Evolutionary conservation across 2,797 vertebrate species (phyloP).

Genomic region (Enteromius radiatus): DNA sequence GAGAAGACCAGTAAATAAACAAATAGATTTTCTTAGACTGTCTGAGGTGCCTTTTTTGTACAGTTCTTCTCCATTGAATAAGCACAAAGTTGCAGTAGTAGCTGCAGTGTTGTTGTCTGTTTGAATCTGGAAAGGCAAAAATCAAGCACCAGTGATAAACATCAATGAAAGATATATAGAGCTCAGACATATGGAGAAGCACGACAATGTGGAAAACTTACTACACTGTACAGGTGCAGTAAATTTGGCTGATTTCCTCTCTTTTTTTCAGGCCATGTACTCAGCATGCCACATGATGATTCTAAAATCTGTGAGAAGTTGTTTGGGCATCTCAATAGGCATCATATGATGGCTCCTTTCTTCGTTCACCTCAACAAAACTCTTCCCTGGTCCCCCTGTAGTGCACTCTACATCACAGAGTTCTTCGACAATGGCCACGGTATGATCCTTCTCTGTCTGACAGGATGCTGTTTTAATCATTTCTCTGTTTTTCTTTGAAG

Average conservation of each 20-base stretch:
- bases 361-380: slow-evolving; percentile 89
- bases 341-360: slow-evolving; percentile 91
- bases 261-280: slow-evolving; percentile 85
- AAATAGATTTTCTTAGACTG: background rate
- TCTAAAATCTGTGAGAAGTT: slow-evolving; percentile 88
- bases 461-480: slow-evolving; percentile 4
- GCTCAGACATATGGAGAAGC: slow-evolving; percentile 8
- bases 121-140: background rate
- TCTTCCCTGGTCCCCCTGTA: slow-evolving; percentile 95
- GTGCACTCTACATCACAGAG: slow-evolving; percentile 90
- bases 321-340: slow-evolving; percentile 85
- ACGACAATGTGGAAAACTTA: background rate
- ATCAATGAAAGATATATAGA: slow-evolving; percentile 1
- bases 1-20: background rate
- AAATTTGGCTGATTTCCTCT: slow-evolving; percentile 3
- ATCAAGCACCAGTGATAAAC: background rate
- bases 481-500: background rate
- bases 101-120: background rate
- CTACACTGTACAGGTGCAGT: slow-evolving; percentile 19
- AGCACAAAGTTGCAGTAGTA: background rate
- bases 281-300: slow-evolving; percentile 97
- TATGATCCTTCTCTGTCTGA: slow-evolving; percentile 66
- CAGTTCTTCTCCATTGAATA: background rate
- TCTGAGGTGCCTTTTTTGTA: background rate
- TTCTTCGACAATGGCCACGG: slow-evolving; percentile 95